Base-by-base conservation (phyloP, 2,797 vertebrate species). In the Coregonus suidteri region DNA sequence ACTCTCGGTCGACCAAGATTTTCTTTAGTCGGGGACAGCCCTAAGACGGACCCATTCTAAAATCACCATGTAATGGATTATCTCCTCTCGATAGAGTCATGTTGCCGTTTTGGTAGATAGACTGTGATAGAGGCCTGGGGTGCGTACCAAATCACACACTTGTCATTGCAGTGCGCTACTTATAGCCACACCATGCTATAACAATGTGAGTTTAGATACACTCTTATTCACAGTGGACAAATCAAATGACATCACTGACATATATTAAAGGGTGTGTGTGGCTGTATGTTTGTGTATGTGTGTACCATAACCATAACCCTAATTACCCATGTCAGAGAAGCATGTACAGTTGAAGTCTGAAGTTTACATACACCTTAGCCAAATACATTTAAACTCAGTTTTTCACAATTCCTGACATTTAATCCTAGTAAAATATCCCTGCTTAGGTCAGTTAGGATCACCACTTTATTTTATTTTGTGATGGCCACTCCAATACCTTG, bases 11-110 rank as follows among this genome's bases (percentile, higher is more conserved):
- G 41, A 13, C 41, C 41, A 47, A 47, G 9, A 47, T 47, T 47
- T 13, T 9, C 41, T 47, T 47, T 13, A 47, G 41, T 47, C 41
- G 9, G 41, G 41, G 41, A 47, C 41, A 47, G 9, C 41, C 41
- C 9, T 2, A 47, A 13, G 11, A 30, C 25, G 25, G 64, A 31
- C 13, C 41, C 41, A 47, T 13, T 56, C 4, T 11, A 25, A 56
- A 4, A 56, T 56, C 16, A 15, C 16, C 16, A 14, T 65, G 11
- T 31, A 15, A 25, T 59, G 71, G 81, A 84, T 88, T 86, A 47
- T 18, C 53, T 73, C 9, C 25, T 35, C 31, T 9, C 15, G 20
- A 5, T 3, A 30, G 25, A 34, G 37, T 9, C 69, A 51, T 4
- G 25, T 37, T 13, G 66, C 1, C 13, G 34, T 11, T 34, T 37